phyloP scores from a whole-genome alignment of 2,797 vertebrate genomes.

The Lindbergichthys nudifrons region DNA sequence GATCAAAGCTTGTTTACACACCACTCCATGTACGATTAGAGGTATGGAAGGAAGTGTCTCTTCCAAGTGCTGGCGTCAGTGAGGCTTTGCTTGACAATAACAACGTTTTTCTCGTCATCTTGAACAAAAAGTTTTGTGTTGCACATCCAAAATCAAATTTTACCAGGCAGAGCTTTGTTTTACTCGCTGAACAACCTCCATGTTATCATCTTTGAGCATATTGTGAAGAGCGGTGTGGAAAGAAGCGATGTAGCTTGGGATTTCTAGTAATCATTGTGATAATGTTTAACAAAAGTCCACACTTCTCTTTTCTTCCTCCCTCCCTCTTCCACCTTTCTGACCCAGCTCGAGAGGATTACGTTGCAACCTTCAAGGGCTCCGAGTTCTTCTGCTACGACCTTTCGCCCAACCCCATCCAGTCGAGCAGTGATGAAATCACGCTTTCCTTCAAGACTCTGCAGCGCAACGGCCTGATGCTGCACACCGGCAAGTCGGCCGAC shows the following conservation, averaged over 20 bases:
- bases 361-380: slow-evolving; percentile 98
- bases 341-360: slow-evolving; percentile 97
- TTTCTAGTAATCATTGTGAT: slow-evolving; percentile 56
- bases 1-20: slow-evolving; percentile 83
- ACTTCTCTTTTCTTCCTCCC: slow-evolving; percentile 42
- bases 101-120: slow-evolving; percentile 75
- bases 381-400: slow-evolving; percentile 99
- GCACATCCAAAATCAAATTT: slow-evolving; percentile 71
- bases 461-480: slow-evolving; percentile 99
- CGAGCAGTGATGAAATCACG: slow-evolving; percentile 99
- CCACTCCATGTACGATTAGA: slow-evolving; percentile 77
- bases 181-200: slow-evolving; percentile 73
- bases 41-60: slow-evolving; percentile 76
- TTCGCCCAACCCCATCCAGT: slow-evolving; percentile 98
- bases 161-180: slow-evolving; percentile 72
- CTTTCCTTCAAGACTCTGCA: slow-evolving; percentile 99
- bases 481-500: slow-evolving; percentile 98
- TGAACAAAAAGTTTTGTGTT: slow-evolving; percentile 71
- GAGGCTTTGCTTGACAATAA: slow-evolving; percentile 80
- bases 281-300: slow-evolving; percentile 41
- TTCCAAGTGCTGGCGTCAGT: slow-evolving; percentile 75
- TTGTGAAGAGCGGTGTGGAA: slow-evolving; percentile 70
- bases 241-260: slow-evolving; percentile 53
- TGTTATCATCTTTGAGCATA: slow-evolving; percentile 74
- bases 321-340: slow-evolving; percentile 55